Percentiles rank a stretch among this genome's conserved stretches.
phyloP scores from a whole-genome alignment of 2,797 vertebrate genomes.

The Gouania willdenowi region DNA sequence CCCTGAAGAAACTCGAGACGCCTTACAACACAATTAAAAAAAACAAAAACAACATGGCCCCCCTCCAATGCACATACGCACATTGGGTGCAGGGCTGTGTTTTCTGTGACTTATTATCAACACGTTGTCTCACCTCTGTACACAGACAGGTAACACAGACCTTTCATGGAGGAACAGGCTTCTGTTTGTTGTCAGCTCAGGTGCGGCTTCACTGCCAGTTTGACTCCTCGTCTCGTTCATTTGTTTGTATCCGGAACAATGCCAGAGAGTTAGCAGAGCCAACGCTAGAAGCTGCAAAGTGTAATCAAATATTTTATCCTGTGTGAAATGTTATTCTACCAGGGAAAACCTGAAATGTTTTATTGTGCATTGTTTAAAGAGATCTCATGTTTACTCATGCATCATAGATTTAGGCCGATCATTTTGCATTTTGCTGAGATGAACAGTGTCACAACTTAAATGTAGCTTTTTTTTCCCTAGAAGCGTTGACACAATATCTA shows the following conservation, averaged over 20 bases:
- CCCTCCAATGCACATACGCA: conserved; percentile 12
- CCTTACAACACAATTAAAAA: conserved; percentile 3
- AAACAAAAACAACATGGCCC: conserved; percentile 3
- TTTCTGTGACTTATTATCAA: conserved; percentile 33
- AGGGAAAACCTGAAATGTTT: background rate
- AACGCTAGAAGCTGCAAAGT: conserved; percentile 1
- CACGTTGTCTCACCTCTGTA: conserved; percentile 25
- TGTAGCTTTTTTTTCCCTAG: background rate
- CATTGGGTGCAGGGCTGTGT: conserved; percentile 7
- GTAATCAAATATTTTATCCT: conserved; percentile 6
- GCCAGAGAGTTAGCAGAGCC: background rate
- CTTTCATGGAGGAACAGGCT: conserved; percentile 7
- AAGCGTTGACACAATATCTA: too few relatives aligned
- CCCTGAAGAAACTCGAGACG: too few relatives aligned
- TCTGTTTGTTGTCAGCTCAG: conserved; percentile 22
- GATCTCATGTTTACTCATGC: background rate
- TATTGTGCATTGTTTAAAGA: background rate
- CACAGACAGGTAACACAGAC: conserved; percentile 13
- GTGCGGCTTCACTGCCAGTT: conserved; percentile 12
- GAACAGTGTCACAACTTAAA: background rate
- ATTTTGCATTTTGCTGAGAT: conserved; percentile 5
- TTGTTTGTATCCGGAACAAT: conserved; percentile 11
- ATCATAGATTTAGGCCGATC: conserved; percentile 5
- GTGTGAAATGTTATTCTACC: conserved; percentile 7
- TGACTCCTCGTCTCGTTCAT: conserved; percentile 8